Percentiles rank a stretch among this genome's conserved stretches.
Conservation (phyloP, 2,113 vertebrate genomes). For the Microtus pennsylvanicus region DNA sequence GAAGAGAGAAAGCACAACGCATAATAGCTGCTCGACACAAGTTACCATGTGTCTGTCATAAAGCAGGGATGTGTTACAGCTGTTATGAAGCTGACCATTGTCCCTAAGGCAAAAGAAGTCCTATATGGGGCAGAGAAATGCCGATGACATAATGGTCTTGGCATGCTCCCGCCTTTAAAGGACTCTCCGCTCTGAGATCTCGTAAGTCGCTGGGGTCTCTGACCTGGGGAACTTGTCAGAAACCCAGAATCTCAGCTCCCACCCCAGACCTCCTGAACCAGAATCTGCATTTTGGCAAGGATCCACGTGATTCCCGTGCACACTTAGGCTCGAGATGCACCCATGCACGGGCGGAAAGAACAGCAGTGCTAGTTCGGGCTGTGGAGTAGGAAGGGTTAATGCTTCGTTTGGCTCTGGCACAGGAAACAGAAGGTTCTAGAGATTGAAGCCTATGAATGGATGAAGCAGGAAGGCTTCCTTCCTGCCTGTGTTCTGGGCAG, state of each 20-base stretch:
- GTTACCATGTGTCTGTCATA: neutral
- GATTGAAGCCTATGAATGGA: conserved; percentile 82
- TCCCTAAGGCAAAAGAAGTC: conserved; percentile 36
- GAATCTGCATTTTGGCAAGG: conserved; percentile 17
- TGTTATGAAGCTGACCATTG: neutral
- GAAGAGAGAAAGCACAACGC: neutral
- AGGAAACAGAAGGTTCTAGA: conserved; percentile 89
- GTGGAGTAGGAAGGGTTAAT: conserved; percentile 73
- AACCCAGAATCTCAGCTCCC: neutral
- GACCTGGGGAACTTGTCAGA: neutral
- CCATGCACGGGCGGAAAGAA: neutral
- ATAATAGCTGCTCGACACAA: neutral
- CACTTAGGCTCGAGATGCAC: neutral
- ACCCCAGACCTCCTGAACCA: neutral
- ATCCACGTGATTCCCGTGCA: neutral
- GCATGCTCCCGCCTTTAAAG: conserved; percentile 23
- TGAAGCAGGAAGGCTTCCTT: conserved; percentile 85
- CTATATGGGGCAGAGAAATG: conserved; percentile 29
- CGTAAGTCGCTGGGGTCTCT: neutral
- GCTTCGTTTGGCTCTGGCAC: conserved; percentile 83
- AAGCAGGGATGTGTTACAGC: neutral
- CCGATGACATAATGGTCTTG: conserved; percentile 48
- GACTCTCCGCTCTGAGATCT: neutral
- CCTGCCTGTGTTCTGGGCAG: conserved; percentile 80
- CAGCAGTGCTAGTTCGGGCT: neutral